Conservation (phyloP, 2,888 invertebrate species). For the Tenthredo mesomela region DNA sequence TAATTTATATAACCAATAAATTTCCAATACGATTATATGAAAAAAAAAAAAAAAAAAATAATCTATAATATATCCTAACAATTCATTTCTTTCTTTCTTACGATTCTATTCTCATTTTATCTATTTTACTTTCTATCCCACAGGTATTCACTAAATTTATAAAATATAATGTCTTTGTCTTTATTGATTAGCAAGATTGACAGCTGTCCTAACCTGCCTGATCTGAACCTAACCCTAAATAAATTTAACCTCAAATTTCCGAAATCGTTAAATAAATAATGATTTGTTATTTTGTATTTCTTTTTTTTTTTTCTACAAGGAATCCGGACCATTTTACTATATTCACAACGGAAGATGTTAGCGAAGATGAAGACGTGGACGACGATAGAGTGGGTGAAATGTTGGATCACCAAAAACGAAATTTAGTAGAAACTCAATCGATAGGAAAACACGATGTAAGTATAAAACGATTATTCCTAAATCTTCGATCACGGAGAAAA, state of each 20-base stretch:
- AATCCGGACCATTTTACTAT: slow-evolving; percentile 71
- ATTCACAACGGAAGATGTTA: slow-evolving; percentile 78
- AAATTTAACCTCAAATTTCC: neutral
- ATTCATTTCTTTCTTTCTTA: neutral
- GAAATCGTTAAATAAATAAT: neutral
- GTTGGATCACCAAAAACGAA: slow-evolving; percentile 69
- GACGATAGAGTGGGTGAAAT: slow-evolving; percentile 71
- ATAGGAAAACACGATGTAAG: slow-evolving; percentile 73
- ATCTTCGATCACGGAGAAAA: neutral
- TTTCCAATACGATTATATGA: neutral
- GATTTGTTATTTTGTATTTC: slow-evolving; percentile 40
- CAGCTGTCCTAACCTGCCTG: slow-evolving; percentile 39
- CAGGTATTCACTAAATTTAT: neutral
- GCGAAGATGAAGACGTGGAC: slow-evolving; percentile 71
- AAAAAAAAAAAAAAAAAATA: neutral
- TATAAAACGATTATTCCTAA: neutral
- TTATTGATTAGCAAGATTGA: slow-evolving; percentile 44
- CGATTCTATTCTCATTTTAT: neutral
- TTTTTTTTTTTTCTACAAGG: slow-evolving; percentile 60
- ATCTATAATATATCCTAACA: neutral
- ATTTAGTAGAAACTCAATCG: slow-evolving; percentile 68
- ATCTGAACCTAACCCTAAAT: neutral
- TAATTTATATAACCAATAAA: neutral
- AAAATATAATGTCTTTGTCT: neutral
- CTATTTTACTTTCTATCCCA: neutral